Base-by-base conservation (phyloP, 1,140 invertebrate genomes). In the Drosophila ambigua region DNA sequence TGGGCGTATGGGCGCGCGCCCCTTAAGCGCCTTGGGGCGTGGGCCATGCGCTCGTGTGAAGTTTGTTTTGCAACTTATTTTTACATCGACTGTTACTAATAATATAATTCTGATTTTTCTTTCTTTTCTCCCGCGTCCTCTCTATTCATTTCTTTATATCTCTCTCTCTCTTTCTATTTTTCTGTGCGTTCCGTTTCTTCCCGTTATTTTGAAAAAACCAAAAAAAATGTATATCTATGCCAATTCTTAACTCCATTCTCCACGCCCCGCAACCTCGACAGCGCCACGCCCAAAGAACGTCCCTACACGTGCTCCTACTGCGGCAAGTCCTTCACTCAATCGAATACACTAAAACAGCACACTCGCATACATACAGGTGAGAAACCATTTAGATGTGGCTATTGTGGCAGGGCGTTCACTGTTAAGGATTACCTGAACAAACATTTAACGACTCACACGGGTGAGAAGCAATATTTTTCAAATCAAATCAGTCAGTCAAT, bases 291-390 rank as follows among this genome's bases (percentile, higher is more conserved):
- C 71, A 91, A 91, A 91, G 90, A 91, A 91, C 90, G 90, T 67
- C 90, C 90, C 71, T 96, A 96, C 89, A 92, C 93, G 52, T 97
- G 96, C 89, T 92, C 93, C 6, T 92, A 95, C 45, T 97, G 96
- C 90, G 93, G 94, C 51, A 94, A 95, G 20, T 93, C 94, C 68
- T 97, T 97, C 91, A 96, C 95, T 80, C 90, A 91, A 90, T 91
- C 90, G 84, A 91, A 91, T 89, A 91, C 90, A 88, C 88, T 91
- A 80, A 91, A 91, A 91, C 90, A 91, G 90, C 90, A 91, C 77
- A 91, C 90, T 85, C 88, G 90, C 81, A 91, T 91, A 80, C 90
- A 91, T 90, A 91, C 90, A 91, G 90, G 90, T 91, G 90, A 91
- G 90, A 91, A 91, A 91, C 90, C 90, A 78, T 91, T 91, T 91